Base-by-base conservation (phyloP, 2,797 vertebrate species). In the Ceryle rudis region DNA sequence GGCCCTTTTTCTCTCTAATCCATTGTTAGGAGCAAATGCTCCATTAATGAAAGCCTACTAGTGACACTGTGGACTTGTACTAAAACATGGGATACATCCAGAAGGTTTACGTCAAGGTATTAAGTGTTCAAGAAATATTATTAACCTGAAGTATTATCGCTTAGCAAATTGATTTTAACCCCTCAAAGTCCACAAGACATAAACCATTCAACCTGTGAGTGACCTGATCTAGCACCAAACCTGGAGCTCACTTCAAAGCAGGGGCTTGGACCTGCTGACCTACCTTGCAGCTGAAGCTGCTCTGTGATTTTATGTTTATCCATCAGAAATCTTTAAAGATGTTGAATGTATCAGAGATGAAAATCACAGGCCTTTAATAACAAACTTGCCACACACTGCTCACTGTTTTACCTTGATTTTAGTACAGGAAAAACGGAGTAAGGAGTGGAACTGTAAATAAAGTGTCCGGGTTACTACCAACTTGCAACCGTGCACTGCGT, bases 21-120 rank as follows among this genome's bases (percentile, higher is more conserved):
- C 86, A 86, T 79, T 81, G 88, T 90, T 31, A 60, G 58, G 22
- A 64, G 80, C 26, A 83, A 93, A 91, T 5, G 42, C 58, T 81
- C 57, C 21, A 57, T 39, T 69, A n/a, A 6, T 75, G 67, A 83
- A 67, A 91, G 65, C 65, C 79, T 52, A 25, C 54, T 80, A 69
- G 77, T 44, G 62, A 90, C 94, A 93, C 71, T 41, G 62, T 2
- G 52, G 69, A 42, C 61, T 47, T 69, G 35, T 7, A 41, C 14
- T 12, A 75, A 69, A 90, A 86, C 87, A 71, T 0, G 4, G 91
- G 79, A 37, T 31, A 9, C 4, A 0, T 25, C 82, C 90, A 94
- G 72, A 72, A 94, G 86, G 42, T 86, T 89, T 83, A 29, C 20
- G 57, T 82, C 55, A 15, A 57, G n/a, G 31, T 7, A 15, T 16